Evolutionary conservation across 2,888 invertebrate species (phyloP).

Genomic region (Rhingia campestris): DNA sequence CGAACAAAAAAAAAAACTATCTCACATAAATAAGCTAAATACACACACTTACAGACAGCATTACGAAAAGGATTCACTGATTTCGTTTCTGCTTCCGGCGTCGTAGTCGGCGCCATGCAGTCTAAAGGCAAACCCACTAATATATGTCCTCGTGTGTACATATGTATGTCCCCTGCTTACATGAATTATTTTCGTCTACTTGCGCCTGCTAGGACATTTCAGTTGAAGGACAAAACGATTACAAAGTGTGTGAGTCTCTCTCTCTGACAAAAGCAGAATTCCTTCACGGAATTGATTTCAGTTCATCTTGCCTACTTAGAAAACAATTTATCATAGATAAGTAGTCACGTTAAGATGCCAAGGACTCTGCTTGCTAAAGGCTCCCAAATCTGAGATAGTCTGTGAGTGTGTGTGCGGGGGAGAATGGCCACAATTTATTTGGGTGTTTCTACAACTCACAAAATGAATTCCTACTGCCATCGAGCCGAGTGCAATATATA

Average conservation of each 20-base stretch:
- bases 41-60: slow-evolving; percentile 22
- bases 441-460: slow-evolving; percentile 43
- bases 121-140: slow-evolving; percentile 16
- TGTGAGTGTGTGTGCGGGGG: slow-evolving; percentile 7
- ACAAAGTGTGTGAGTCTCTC: slow-evolving; percentile 53
- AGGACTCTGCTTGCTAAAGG: slow-evolving; percentile 42
- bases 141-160: slow-evolving; percentile 18
- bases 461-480: slow-evolving; percentile 48
- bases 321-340: slow-evolving; percentile 74
- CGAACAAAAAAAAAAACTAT: neutral
- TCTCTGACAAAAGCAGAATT: slow-evolving; percentile 70
- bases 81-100: slow-evolving; percentile 27
- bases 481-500: slow-evolving; percentile 25
- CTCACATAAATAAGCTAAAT: slow-evolving; percentile 19
- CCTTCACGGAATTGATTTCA: slow-evolving; percentile 71
- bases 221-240: slow-evolving; percentile 63
- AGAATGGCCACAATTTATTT: slow-evolving; percentile 67
- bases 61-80: slow-evolving; percentile 45
- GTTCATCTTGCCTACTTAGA: slow-evolving; percentile 73
- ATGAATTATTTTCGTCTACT: slow-evolving; percentile 61
- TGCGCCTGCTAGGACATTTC: slow-evolving; percentile 54
- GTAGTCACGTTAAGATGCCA: slow-evolving; percentile 72
- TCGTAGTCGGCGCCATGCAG: slow-evolving; percentile 9
- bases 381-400: neutral
- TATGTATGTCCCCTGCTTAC: slow-evolving; percentile 44